Conservation (phyloP, 2,888 invertebrate species). For the Nemoura dubitans region DNA sequence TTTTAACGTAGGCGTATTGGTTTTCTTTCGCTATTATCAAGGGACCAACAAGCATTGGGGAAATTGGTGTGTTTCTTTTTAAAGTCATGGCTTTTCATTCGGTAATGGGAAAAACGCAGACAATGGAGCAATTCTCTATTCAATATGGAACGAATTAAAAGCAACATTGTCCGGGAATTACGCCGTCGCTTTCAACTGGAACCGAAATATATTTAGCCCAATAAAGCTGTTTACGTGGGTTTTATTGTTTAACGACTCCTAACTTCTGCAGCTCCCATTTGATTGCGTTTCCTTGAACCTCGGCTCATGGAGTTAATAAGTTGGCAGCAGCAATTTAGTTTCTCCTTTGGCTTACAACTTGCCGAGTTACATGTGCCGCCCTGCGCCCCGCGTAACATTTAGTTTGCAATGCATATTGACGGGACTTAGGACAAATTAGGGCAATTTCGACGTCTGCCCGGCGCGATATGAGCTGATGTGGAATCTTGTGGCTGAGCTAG, state of each 20-base stretch:
- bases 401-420: neutral
- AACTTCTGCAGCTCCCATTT: neutral
- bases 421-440: neutral
- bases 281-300: neutral
- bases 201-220: neutral
- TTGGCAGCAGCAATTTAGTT: slow-evolving; percentile 1
- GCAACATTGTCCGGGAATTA: neutral
- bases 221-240: neutral
- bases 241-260: neutral
- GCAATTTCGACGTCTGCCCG: neutral
- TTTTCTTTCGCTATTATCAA: neutral
- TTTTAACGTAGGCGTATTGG: neutral
- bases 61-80: neutral
- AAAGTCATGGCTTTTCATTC: neutral
- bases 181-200: neutral
- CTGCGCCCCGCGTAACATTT: neutral
- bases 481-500: neutral
- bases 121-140: neutral
- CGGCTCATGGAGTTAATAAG: neutral
- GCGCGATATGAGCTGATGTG: neutral
- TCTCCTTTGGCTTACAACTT: neutral
- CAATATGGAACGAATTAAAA: neutral
- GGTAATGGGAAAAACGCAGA: neutral
- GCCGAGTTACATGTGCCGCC: neutral
- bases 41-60: neutral